These are phyloP conservation scores for Tinamus major DNA, from an alignment of 2,797 vertebrate genomes.

Conservation along the genomic window DNA sequence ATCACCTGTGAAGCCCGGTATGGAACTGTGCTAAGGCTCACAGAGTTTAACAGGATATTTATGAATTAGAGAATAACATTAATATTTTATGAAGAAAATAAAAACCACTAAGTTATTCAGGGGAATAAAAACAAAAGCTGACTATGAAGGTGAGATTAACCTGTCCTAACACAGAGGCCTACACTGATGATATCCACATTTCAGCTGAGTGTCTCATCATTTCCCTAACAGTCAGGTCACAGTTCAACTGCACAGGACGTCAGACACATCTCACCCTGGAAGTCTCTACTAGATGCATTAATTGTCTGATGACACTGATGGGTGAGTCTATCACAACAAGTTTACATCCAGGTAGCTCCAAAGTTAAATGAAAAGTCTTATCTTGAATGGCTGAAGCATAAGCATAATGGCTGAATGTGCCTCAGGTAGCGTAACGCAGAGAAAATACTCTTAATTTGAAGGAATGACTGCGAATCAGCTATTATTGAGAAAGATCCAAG, in stretches of 20 bases:
- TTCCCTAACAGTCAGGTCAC: not conserved
- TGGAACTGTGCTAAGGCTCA: not conserved
- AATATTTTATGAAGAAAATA: too few relatives aligned
- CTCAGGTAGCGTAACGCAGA: not conserved
- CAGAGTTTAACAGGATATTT: not conserved
- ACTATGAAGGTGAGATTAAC: not conserved
- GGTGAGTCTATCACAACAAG: rapidly evolving
- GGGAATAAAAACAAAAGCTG: not conserved
- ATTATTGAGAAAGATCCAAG: not conserved
- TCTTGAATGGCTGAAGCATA: rapidly evolving
- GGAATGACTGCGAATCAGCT: not conserved
- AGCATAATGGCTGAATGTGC: too few relatives aligned
- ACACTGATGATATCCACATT: not conserved
- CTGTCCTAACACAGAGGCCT: not conserved
- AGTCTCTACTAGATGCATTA: not conserved
- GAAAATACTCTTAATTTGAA: not conserved
- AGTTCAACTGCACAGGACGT: not conserved
- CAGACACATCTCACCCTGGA: not conserved
- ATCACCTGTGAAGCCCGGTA: not conserved
- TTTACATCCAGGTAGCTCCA: not conserved
- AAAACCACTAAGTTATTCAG: not conserved
- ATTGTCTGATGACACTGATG: too few relatives aligned
- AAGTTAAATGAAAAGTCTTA: not conserved
- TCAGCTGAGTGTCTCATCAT: not conserved
- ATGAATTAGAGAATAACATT: not conserved